Conservation (phyloP, 2,888 invertebrate genomes). For the Melipona beecheii region DNA sequence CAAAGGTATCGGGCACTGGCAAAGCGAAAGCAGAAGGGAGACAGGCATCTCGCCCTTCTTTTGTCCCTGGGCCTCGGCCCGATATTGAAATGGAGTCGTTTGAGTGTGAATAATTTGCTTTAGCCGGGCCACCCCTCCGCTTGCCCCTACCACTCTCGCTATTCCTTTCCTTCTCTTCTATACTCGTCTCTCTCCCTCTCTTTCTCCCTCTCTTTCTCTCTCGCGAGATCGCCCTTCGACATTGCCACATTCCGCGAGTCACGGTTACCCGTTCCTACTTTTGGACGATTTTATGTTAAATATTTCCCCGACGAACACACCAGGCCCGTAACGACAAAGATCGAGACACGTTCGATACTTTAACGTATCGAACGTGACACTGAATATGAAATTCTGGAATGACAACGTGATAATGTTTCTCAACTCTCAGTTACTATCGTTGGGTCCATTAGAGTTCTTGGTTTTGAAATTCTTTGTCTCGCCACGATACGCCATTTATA, state of each 20-base stretch:
- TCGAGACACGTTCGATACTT: too few species aligned
- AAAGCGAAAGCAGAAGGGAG: conserved; percentile 82
- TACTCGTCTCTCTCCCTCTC: conserved; percentile 30
- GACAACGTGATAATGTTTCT: too few species aligned
- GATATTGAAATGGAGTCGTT: conserved; percentile 90
- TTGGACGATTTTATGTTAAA: conserved; percentile 4
- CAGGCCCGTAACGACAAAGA: too few species aligned
- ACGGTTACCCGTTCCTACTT: conserved; percentile 54
- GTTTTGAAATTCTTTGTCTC: too few species aligned
- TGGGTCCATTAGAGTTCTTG: too few species aligned
- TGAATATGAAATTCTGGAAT: too few species aligned
- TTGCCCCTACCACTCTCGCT: conserved; percentile 68
- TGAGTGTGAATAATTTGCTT: conserved; percentile 90
- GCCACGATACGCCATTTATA: too few species aligned
- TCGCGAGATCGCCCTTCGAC: conserved; percentile 50
- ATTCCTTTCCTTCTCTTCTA: conserved; percentile 41
- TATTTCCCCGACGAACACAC: too few species aligned
- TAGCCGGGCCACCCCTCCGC: conserved; percentile 83
- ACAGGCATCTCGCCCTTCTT: conserved; percentile 86
- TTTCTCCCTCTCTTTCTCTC: conserved; percentile 30
- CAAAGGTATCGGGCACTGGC: conserved; percentile 73
- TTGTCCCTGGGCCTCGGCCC: conserved; percentile 85
- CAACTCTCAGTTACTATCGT: too few species aligned
- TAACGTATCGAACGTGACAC: too few species aligned
- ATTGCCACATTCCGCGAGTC: conserved; percentile 66